Percentiles rank a stretch among this genome's conserved stretches.
Evolutionary conservation across 2,113 vertebrate genomes (phyloP).

Genomic region (Rynchops niger): DNA sequence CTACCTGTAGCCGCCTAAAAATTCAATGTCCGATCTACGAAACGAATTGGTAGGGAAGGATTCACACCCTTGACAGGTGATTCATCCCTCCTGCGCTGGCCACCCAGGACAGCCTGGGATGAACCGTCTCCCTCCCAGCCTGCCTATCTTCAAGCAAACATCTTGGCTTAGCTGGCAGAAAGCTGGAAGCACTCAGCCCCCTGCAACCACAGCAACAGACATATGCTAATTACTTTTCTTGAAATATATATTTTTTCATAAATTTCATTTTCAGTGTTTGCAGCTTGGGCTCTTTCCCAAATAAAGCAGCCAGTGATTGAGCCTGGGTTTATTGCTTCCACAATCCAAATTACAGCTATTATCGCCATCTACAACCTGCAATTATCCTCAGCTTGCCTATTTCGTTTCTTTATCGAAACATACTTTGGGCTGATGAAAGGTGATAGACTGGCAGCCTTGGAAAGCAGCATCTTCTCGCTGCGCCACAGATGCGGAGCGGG

Average conservation of each 20-base stretch:
- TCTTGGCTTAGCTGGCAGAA: neutral
- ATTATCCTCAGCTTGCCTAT: slow-evolving; percentile 41
- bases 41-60: neutral
- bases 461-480: neutral
- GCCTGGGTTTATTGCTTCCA: slow-evolving; percentile 43
- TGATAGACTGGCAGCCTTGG: neutral
- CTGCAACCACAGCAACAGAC: neutral
- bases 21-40: neutral
- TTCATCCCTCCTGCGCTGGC: neutral
- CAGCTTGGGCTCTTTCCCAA: slow-evolving; percentile 16
- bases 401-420: slow-evolving; percentile 13
- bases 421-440: neutral
- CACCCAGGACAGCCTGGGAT: rapidly evolving
- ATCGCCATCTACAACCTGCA: slow-evolving; percentile 45
- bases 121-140: neutral
- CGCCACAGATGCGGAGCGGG: neutral
- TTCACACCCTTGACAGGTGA: neutral
- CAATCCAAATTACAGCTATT: slow-evolving; percentile 62
- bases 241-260: slow-evolving; percentile 47
- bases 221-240: neutral
- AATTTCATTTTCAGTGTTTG: slow-evolving; percentile 53
- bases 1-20: neutral
- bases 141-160: neutral
- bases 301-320: slow-evolving; percentile 48
- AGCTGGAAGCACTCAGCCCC: neutral